Base-by-base conservation (phyloP, 1,140 invertebrate genomes). In the Aphidius ervi region DNA sequence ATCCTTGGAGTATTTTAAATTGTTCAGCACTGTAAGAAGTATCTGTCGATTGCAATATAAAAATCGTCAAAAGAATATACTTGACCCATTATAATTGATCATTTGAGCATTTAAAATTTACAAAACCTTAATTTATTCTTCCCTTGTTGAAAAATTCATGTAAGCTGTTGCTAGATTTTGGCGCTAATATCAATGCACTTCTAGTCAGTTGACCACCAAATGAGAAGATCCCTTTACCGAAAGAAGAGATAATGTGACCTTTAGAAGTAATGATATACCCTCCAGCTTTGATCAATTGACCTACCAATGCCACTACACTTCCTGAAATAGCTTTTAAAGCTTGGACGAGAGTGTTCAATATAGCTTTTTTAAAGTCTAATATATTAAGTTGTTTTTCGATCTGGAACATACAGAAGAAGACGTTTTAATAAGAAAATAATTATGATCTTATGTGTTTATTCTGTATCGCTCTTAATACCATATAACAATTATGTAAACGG, bases 241-340 rank as follows among this genome's bases (percentile, higher is more conserved):
- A 86, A 5, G 81, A 81, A 4, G 82, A 83, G 59, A 92, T 84
- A 31, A 90, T 77, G 72, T 87, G 88, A 16, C 91, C 90, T 63
- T 90, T 85, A 0, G 88, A 86, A 2, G 86, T 82, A 5, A 91
- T 81, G 6, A 91, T 72, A 48, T 88, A 87, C 20, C 91, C 91
- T 56, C 90, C 86, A 20, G 89, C 90, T 76, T 93, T 93, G 64
- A 93, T 88, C 5, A 94, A 73, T 71, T 92, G 89, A 5, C 91
- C 91, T 70, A 91, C 92, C 20, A 93, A 80, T 6, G 91, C 91
- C 4, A 92, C 85, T 3, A 92, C 87, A 39, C 90, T 89, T 16
- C 91, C 91, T 48, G 90, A 89, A 50, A 94, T 90, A 0, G 91
- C 90, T 73, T 93, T 92, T 0, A 91, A 85, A 8, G 91, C 89